Conservation (phyloP, 64 coral and sea anemone genomes). For the Catalaphyllia jardinei region DNA sequence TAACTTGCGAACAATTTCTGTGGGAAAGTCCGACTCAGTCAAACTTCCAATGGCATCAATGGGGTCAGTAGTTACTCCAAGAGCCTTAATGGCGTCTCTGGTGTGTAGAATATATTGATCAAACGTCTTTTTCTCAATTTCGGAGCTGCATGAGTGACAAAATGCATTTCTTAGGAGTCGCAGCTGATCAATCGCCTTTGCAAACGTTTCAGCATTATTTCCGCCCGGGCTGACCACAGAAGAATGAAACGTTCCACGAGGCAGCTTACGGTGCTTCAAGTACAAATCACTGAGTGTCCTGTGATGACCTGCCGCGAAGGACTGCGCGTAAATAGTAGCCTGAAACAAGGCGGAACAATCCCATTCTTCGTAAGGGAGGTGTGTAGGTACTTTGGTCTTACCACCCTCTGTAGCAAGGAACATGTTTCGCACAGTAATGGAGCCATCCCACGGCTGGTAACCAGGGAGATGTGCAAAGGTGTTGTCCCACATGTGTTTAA, state of each 20-base stretch:
- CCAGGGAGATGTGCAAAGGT: too few species aligned
- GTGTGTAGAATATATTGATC: not conserved
- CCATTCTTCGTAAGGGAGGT: too few species aligned
- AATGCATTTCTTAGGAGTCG: not conserved
- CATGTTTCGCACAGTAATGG: not conserved
- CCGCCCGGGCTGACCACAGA: not conserved
- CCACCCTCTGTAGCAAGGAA: not conserved
- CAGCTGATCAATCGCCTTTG: constrained; percentile 16
- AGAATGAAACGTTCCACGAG: not conserved
- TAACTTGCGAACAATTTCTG: not conserved
- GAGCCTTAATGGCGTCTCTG: not conserved
- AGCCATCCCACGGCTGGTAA: constrained; percentile 17
- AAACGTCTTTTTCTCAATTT: not conserved
- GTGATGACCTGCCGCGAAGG: too few species aligned
- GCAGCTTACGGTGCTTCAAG: not conserved
- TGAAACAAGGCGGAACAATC: too few species aligned
- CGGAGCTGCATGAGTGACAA: not conserved
- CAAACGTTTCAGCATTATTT: constrained; percentile 9
- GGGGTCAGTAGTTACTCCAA: too few species aligned
- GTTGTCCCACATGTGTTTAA: not conserved
- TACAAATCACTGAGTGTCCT: too few species aligned
- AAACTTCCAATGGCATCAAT: too few species aligned
- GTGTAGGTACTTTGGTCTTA: not conserved
- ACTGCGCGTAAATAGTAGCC: too few species aligned
- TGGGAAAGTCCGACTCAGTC: too few species aligned